Conservation (phyloP, 2,888 invertebrate genomes). For the Drepana falcataria region DNA sequence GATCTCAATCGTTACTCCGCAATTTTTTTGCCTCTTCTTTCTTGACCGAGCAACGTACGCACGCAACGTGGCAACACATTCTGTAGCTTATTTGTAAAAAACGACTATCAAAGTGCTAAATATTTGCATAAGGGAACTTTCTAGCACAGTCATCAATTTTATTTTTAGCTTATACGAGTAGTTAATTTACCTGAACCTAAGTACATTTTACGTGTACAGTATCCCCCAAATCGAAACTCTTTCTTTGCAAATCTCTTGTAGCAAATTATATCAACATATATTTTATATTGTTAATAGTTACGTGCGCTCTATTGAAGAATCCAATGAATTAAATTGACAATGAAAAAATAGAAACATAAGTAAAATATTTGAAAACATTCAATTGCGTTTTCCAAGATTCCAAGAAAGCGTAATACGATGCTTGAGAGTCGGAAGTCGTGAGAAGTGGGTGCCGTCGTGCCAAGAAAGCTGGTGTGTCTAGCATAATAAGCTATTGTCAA, state of each 20-base stretch:
- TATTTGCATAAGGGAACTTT: background rate
- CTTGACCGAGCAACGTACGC: conserved; percentile 47
- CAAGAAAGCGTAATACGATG: conserved; percentile 60
- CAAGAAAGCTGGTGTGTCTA: conserved; percentile 59
- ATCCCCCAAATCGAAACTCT: too few species aligned
- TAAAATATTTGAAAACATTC: conserved; percentile 7
- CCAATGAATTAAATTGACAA: conserved; percentile 3
- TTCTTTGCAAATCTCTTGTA: too few species aligned
- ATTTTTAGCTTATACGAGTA: background rate
- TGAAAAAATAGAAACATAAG: conserved; percentile 12
- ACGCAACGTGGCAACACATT: conserved; percentile 24
- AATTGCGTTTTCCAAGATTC: conserved; percentile 36
- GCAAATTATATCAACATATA: too few species aligned
- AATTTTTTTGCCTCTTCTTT: conserved; percentile 41
- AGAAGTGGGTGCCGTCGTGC: conserved; percentile 56
- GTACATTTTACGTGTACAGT: too few species aligned
- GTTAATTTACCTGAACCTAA: too few species aligned
- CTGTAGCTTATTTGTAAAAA: conserved; percentile 10
- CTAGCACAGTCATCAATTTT: background rate
- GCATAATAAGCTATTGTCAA: conserved; percentile 50
- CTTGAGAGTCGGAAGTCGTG: conserved; percentile 55
- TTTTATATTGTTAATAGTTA: too few species aligned
- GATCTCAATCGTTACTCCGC: conserved; percentile 19
- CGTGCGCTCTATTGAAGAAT: too few species aligned
- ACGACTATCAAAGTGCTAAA: conserved; percentile 1